Percentiles rank a stretch among this genome's conserved stretches.
phyloP scores from a whole-genome alignment of 2,113 vertebrate genomes.

The Cinclus mexicanus region DNA sequence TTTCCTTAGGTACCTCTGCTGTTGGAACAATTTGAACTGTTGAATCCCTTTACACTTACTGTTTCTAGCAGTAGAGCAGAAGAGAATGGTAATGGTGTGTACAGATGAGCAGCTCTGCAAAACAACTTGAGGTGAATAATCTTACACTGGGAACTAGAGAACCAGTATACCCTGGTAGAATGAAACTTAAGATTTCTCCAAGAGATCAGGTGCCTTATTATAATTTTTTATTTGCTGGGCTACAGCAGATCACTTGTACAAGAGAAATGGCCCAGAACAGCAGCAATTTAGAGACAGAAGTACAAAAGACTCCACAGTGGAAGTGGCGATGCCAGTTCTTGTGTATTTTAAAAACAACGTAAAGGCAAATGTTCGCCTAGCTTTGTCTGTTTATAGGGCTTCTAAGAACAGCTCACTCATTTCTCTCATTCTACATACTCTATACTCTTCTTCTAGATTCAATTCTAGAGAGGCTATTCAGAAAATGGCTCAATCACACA shows the following conservation, averaged over 20 bases:
- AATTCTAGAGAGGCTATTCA: background rate
- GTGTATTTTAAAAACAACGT: background rate
- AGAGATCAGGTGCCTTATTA: background rate
- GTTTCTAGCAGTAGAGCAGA: background rate
- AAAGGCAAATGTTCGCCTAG: background rate
- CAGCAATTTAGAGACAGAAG: background rate
- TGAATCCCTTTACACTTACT: background rate
- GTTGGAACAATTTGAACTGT: background rate
- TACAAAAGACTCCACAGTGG: background rate
- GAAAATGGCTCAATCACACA: fast-evolving
- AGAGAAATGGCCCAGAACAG: background rate
- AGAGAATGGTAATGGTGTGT: background rate
- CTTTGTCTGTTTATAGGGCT: background rate
- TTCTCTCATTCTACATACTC: background rate
- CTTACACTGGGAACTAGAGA: background rate
- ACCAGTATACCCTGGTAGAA: background rate
- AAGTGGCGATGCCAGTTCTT: background rate
- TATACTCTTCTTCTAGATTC: background rate
- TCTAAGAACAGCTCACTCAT: background rate
- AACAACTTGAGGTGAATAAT: background rate
- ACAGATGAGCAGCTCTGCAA: background rate
- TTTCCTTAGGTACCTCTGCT: background rate
- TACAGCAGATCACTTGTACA: background rate
- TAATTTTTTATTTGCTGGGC: background rate
- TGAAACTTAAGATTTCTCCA: background rate